Percentiles rank a stretch among this genome's conserved stretches.
Evolutionary conservation across 2,888 invertebrate genomes (phyloP).

Genomic region (Cryptosula pallasiana): DNA sequence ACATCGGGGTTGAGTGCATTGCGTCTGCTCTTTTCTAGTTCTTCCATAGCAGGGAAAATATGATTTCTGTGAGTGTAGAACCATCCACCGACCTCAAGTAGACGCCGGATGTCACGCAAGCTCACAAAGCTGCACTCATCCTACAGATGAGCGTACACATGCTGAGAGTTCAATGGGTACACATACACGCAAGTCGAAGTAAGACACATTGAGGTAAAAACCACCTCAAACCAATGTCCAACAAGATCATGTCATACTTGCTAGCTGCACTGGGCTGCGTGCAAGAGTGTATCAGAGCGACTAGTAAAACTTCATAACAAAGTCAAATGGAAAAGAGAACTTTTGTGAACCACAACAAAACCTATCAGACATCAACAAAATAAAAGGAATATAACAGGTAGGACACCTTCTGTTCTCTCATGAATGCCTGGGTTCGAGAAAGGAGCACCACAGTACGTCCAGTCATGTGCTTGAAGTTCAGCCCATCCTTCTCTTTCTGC

Average conservation of each 20-base stretch:
- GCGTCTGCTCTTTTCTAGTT: background rate
- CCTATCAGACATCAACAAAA: background rate
- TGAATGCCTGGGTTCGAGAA: constrained; percentile 38
- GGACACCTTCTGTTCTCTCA: constrained; percentile 36
- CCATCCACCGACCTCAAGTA: background rate
- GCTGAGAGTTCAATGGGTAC: no score
- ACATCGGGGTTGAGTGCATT: background rate
- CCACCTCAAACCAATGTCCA: no score
- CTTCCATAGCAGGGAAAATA: constrained; percentile 3
- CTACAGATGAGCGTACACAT: background rate
- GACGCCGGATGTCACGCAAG: constrained; percentile 19
- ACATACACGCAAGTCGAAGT: no score
- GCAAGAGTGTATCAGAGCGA: background rate
- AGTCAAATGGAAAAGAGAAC: no score
- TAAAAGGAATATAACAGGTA: constrained; percentile 23
- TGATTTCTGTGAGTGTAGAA: background rate
- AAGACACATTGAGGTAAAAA: no score
- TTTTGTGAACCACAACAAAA: no score
- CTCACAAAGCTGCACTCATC: constrained; percentile 25
- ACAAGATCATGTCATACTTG: no score
- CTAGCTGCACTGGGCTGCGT: no score
- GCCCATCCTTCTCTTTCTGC: background rate
- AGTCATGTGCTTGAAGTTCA: background rate
- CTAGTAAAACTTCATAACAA: background rate
- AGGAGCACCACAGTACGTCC: constrained; percentile 29